These are phyloP conservation scores for Ochlodes sylvanus DNA, from an alignment of 2,888 invertebrate genomes.

Conservation along the genomic window DNA sequence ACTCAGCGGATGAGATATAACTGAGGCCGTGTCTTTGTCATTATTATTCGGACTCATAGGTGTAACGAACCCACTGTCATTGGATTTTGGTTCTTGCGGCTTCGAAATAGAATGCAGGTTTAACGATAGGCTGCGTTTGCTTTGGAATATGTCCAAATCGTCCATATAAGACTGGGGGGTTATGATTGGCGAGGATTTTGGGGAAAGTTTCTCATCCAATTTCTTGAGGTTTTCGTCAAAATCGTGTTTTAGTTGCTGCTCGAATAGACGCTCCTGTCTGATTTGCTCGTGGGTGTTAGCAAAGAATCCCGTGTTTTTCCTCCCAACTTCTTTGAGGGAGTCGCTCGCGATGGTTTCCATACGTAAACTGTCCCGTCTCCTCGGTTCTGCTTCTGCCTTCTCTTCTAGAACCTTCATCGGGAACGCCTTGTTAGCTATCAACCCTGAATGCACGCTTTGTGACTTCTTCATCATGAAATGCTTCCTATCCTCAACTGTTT, in stretches of 20 bases:
- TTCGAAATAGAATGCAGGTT: slow-evolving; percentile 62
- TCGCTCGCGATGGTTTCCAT: slow-evolving; percentile 72
- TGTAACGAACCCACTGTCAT: slow-evolving; percentile 88
- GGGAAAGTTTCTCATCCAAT: slow-evolving; percentile 61
- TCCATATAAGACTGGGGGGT: slow-evolving; percentile 60
- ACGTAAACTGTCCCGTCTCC: slow-evolving; percentile 62
- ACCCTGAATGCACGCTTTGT: slow-evolving; percentile 73
- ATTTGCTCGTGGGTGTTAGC: slow-evolving; percentile 89
- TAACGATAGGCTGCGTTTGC: slow-evolving; percentile 69
- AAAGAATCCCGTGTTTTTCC: slow-evolving; percentile 82
- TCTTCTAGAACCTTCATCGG: slow-evolving; percentile 83
- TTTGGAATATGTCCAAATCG: slow-evolving; percentile 66
- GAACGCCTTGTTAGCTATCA: slow-evolving; percentile 66
- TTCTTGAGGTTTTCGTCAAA: slow-evolving; percentile 76
- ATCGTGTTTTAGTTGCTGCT: slow-evolving; percentile 76
- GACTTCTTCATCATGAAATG: slow-evolving; percentile 76
- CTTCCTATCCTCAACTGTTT: slow-evolving; percentile 59
- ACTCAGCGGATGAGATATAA: slow-evolving; percentile 89
- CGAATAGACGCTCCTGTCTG: slow-evolving; percentile 85
- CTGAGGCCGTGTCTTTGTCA: slow-evolving; percentile 70
- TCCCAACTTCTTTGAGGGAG: slow-evolving; percentile 63
- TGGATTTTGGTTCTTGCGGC: slow-evolving; percentile 47
- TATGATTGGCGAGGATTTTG: slow-evolving; percentile 40
- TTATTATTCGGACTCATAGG: slow-evolving; percentile 84
- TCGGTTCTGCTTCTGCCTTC: slow-evolving; percentile 67